Evolutionary conservation across 2,888 invertebrate genomes (phyloP), one percentile per base, ranked within the genome.

Genomic region (Nomada flava): DNA sequence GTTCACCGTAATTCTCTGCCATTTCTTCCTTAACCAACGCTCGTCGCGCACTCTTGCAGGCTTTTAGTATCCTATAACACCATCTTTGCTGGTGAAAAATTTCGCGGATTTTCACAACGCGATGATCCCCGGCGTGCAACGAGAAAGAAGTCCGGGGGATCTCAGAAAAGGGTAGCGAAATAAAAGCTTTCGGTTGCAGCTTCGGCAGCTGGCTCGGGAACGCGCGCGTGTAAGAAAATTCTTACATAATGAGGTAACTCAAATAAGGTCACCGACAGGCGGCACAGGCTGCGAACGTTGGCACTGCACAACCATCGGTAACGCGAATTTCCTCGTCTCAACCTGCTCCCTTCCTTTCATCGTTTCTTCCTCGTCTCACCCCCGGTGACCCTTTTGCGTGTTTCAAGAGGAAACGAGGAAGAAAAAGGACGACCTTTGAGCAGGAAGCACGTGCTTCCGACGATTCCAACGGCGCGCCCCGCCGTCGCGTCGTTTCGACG

Each of bases 401-500:
- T 23, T 1, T 47, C 36, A 20, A 18, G 4, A 13, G n/a, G 10
- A 13, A 7, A 4, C 26, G 4, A n/a, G 2, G 18, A 42, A 23
- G 18, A 26, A 15, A 23, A 50, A 20, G 13, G 36, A 15, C 63
- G 74, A 72, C 67, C 77, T 77, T 88, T 83, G 70, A 85, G 72
- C 67, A 72, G 85, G 76, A 87, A 90, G 89, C 88, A 85, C 85
- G 89, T 86, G 87, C 85, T 87, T 55, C 79, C 83, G 86, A 88
- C 87, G 89, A 88, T 88, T 85, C 81, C 71, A 73, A 63, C 85
- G 85, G 85, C 75, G 85, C 76, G 84, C 75, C 84, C n/a, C 77
- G 84, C 73, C 84, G 36, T 36, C 36, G 36, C 36, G 85, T 85
- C 87, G 84, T 84, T 89, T 83, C 84, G 88, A 90, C 88, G 90